Evolutionary conservation across 2,888 invertebrate genomes (phyloP).

Genomic region (Mystacides longicornis): DNA sequence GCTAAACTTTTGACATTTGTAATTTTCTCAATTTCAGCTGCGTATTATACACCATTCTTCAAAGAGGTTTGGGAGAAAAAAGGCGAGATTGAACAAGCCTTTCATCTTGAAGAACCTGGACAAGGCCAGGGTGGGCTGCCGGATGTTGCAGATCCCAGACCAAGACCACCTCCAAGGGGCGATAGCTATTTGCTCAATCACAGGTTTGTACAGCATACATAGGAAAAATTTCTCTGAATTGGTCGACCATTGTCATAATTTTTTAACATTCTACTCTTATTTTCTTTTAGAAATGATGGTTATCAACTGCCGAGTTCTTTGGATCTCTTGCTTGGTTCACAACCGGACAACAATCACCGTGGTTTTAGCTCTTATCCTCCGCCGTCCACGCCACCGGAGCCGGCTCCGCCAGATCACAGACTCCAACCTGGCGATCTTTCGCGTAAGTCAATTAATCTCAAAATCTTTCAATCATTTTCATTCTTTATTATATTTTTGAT

Average conservation of each 20-base stretch:
- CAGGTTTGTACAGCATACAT: conserved; percentile 36
- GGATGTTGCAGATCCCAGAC: conserved; percentile 53
- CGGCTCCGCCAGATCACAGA: conserved; percentile 73
- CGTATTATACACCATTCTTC: conserved; percentile 92
- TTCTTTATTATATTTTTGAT: background rate
- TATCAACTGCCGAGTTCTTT: conserved; percentile 46
- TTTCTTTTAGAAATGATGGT: conserved; percentile 22
- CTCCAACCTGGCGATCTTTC: conserved; percentile 50
- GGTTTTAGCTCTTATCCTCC: conserved; percentile 79
- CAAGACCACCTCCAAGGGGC: conserved; percentile 64
- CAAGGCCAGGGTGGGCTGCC: conserved; percentile 55
- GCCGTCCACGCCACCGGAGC: conserved; percentile 77
- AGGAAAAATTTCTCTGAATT: too few relatives aligned
- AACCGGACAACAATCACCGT: conserved; percentile 47
- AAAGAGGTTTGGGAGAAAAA: conserved; percentile 95
- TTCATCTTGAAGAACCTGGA: conserved; percentile 65
- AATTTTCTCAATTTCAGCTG: conserved; percentile 60
- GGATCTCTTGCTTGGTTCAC: conserved; percentile 45
- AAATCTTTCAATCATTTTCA: background rate
- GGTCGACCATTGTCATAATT: too few relatives aligned
- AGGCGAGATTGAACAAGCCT: conserved; percentile 88
- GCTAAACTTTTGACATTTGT: too few relatives aligned
- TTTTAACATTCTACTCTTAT: too few relatives aligned
- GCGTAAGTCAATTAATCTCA: conserved; percentile 32
- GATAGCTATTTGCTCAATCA: conserved; percentile 72